Percentiles rank a stretch among this genome's conserved stretches.
These are phyloP conservation scores for Arenaria interpres DNA, from an alignment of 2,113 vertebrate genomes.

Conservation along the genomic window DNA sequence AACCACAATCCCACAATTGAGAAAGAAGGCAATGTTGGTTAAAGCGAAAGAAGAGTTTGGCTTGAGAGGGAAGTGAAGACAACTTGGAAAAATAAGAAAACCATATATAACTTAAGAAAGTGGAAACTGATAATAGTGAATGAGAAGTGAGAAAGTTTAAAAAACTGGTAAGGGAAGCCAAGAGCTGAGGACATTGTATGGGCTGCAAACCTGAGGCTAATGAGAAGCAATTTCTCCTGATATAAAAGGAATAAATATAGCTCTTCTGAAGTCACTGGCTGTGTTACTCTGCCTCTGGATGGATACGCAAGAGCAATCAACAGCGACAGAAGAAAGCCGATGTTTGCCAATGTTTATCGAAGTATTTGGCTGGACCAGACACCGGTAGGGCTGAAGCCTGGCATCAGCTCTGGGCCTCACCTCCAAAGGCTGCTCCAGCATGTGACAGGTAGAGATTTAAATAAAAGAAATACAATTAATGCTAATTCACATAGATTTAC, in stretches of 20 bases:
- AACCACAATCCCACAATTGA: conserved; percentile 69
- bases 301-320: background rate
- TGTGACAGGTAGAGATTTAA: no score
- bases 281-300: background rate
- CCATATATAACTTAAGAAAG: conserved; percentile 48
- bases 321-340: background rate
- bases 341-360: background rate
- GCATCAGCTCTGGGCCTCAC: background rate
- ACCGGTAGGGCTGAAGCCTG: background rate
- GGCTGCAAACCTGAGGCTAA: background rate
- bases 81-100: conserved; percentile 54
- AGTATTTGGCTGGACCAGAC: background rate
- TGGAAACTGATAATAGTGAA: conserved; percentile 20
- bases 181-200: background rate
- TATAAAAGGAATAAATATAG: background rate
- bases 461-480: background rate
- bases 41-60: background rate
- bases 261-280: background rate
- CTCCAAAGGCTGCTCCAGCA: background rate
- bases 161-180: conserved; percentile 21
- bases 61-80: conserved; percentile 47
- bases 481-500: background rate
- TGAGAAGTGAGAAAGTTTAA: background rate
- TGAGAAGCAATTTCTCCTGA: background rate
- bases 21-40: background rate